phyloP scores from a whole-genome alignment of 2,797 vertebrate genomes.

The Lates japonicus region DNA sequence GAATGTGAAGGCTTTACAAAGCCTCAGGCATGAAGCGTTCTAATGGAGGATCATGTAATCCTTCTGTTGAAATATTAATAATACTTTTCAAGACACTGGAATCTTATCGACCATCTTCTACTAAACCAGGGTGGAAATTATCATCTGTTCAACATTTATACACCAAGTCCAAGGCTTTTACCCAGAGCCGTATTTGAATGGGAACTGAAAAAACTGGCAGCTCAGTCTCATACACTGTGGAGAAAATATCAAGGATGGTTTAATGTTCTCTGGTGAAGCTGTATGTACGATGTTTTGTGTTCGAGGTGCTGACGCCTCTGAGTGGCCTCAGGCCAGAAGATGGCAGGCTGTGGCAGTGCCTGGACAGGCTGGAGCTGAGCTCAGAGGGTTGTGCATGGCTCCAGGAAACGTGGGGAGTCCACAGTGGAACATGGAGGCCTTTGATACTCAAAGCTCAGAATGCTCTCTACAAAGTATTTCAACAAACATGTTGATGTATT shows the following conservation, averaged over 20 bases:
- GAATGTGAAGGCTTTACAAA: slow-evolving; percentile 27
- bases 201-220: not conserved
- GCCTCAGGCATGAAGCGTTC: slow-evolving; percentile 4
- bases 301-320: slow-evolving; percentile 30
- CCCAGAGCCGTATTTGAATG: not conserved
- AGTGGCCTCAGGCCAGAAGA: slow-evolving; percentile 1
- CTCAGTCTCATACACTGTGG: not conserved
- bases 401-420: slow-evolving; percentile 30
- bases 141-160: not conserved
- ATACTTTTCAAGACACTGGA: not conserved
- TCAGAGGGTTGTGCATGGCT: slow-evolving; percentile 8
- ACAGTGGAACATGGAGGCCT: slow-evolving; percentile 27
- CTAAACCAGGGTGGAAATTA: not conserved
- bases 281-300: not conserved
- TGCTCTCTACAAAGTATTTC: slow-evolving; percentile 24
- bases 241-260: not conserved
- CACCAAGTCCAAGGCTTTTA: not conserved
- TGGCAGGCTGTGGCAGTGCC: slow-evolving; percentile 26
- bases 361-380: slow-evolving; percentile 31
- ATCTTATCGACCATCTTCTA: not conserved
- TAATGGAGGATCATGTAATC: not conserved
- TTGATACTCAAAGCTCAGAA: slow-evolving; percentile 39
- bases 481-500: not conserved
- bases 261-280: not conserved
- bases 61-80: not conserved